Conservation (phyloP, 1,140 invertebrate genomes). For the Pinna nobilis region DNA sequence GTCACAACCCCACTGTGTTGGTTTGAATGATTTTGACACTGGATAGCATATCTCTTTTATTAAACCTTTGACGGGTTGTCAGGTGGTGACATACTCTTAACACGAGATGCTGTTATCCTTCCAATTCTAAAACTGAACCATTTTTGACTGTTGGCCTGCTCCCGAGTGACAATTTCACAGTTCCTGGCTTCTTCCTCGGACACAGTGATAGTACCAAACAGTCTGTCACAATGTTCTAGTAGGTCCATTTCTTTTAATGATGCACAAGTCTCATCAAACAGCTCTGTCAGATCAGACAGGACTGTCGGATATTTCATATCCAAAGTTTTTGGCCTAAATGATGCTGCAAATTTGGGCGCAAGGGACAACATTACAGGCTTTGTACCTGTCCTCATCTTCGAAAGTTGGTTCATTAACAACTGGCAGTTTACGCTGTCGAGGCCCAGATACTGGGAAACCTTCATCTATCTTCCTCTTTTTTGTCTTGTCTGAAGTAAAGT, state of each 20-base stretch:
- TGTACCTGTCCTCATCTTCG: neutral
- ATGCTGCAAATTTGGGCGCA: constrained; percentile 8
- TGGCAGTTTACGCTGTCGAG: too few species aligned
- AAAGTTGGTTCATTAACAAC: neutral
- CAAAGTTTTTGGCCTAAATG: constrained; percentile 4
- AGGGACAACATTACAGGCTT: constrained; percentile 40
- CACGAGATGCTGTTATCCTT: constrained; percentile 41
- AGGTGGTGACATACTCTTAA: constrained; percentile 18
- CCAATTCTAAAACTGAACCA: constrained; percentile 44
- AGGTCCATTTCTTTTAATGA: neutral
- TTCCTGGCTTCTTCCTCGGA: constrained; percentile 10
- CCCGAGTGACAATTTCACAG: constrained; percentile 26
- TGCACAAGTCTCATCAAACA: constrained; percentile 14
- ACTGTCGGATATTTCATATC: constrained; percentile 10
- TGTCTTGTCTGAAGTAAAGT: constrained; percentile 40
- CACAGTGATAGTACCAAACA: constrained; percentile 15
- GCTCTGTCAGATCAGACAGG: constrained; percentile 18
- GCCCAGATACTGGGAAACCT: neutral
- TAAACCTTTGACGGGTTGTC: constrained; percentile 33
- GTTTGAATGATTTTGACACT: constrained; percentile 7
- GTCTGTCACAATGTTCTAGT: constrained; percentile 13
- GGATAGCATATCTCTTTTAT: constrained; percentile 43
- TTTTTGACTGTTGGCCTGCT: constrained; percentile 26
- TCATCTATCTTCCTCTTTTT: constrained; percentile 26
- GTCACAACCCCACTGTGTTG: constrained; percentile 42